These are phyloP conservation scores for Torymus tubicola DNA, from an alignment of 2,888 invertebrate genomes.

Conservation along the genomic window DNA sequence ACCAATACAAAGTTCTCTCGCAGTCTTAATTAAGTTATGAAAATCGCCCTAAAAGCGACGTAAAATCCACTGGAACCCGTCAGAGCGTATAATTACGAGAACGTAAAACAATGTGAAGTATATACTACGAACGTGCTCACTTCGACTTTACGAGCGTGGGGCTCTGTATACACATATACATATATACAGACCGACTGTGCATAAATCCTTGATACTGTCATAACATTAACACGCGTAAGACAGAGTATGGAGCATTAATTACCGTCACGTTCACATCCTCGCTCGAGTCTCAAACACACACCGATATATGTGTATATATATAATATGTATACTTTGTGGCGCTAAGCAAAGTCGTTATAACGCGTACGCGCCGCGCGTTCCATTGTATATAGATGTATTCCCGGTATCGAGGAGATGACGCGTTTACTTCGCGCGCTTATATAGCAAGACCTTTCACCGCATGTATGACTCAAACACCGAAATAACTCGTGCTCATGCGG, in stretches of 20 bases:
- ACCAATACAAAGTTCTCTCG: too few species aligned
- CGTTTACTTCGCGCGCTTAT: background rate
- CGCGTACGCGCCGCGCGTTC: background rate
- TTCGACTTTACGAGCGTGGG: background rate
- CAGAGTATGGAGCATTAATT: constrained; percentile 16
- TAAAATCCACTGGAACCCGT: too few species aligned
- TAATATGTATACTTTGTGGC: too few species aligned
- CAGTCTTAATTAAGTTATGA: too few species aligned
- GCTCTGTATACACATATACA: background rate
- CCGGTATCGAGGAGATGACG: constrained; percentile 33
- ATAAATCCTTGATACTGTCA: constrained; percentile 23
- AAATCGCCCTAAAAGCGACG: too few species aligned
- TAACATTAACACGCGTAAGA: constrained; percentile 2
- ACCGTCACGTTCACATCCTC: constrained; percentile 31
- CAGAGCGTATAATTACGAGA: too few species aligned
- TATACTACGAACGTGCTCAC: too few species aligned
- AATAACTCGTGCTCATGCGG: constrained; percentile 24
- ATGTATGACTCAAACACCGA: constrained; percentile 47
- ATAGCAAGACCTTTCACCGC: constrained; percentile 45
- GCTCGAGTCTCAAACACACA: background rate
- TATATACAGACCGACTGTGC: background rate
- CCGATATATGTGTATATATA: too few species aligned
- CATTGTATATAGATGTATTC: too few species aligned
- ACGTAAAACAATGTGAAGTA: too few species aligned
- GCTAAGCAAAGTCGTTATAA: background rate